Percentiles rank a stretch among this genome's conserved stretches.
Conservation (phyloP, 2,797 vertebrate species). For the Gadopsis bispinosus region DNA sequence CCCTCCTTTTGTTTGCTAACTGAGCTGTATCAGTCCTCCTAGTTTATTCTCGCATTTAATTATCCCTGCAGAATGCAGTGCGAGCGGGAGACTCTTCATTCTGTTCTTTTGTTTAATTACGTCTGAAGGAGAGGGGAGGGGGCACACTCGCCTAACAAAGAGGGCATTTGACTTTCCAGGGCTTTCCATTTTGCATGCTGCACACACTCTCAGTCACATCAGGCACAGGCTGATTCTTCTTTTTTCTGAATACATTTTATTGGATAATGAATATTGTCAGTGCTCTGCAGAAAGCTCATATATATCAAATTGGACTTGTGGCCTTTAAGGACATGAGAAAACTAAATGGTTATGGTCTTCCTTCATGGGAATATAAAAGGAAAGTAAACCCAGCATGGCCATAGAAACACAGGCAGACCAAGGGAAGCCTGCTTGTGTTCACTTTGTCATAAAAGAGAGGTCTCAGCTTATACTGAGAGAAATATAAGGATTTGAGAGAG, state of each 20-base stretch:
- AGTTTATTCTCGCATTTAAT: conserved; percentile 59
- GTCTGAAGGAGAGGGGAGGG: conserved; percentile 30
- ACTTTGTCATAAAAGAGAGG: background rate
- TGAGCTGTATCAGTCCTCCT: conserved; percentile 55
- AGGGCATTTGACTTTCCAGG: conserved; percentile 53
- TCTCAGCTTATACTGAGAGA: background rate
- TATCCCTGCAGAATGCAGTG: conserved; percentile 47
- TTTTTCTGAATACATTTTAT: conserved; percentile 29
- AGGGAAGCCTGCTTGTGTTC: background rate
- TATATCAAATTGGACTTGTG: conserved; percentile 11
- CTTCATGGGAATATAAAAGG: background rate
- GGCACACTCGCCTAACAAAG: conserved; percentile 28
- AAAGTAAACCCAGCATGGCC: conserved; percentile 6
- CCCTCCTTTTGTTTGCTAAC: conserved; percentile 57
- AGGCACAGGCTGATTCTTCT: background rate
- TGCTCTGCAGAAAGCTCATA: conserved; percentile 27
- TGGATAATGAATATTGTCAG: conserved; percentile 40
- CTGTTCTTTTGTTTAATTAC: conserved; percentile 61
- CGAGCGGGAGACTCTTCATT: conserved; percentile 40
- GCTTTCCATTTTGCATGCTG: conserved; percentile 35
- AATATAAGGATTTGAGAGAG: too few species aligned
- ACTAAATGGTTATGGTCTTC: conserved; percentile 6
- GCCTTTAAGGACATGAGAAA: conserved; percentile 29
- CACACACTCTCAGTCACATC: conserved; percentile 18
- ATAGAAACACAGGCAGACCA: background rate